Percentiles rank a stretch among this genome's conserved stretches.
These are phyloP conservation scores for Proteles cristata DNA, from an alignment of 2,113 vertebrate species.

Conservation along the genomic window DNA sequence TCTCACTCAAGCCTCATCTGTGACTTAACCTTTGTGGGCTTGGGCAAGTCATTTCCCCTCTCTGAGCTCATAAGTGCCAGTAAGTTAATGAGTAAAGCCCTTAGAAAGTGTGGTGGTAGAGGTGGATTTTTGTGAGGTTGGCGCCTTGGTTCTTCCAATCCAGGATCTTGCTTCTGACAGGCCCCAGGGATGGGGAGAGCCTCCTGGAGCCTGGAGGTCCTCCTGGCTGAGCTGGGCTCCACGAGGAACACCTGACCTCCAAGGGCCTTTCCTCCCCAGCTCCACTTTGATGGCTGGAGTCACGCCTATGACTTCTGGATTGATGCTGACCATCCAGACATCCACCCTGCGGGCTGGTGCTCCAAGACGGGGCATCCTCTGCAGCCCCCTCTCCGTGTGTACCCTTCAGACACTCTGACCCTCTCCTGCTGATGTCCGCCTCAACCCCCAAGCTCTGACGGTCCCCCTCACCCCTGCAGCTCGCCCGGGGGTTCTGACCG, in stretches of 20 bases:
- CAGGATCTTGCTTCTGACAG: not conserved
- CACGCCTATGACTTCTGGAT: slow-evolving; percentile 98
- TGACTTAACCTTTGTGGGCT: not conserved
- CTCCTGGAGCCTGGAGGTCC: slow-evolving; percentile 28
- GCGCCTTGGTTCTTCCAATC: not conserved
- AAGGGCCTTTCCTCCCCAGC: slow-evolving; percentile 82
- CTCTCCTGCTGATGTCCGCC: not conserved
- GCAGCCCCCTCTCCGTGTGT: slow-evolving; percentile 92
- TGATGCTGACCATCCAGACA: slow-evolving; percentile 95
- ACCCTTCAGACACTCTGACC: not conserved
- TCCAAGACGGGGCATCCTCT: slow-evolving; percentile 94
- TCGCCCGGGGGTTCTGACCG: not conserved
- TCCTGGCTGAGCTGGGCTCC: slow-evolving; percentile 7
- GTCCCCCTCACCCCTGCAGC: not conserved
- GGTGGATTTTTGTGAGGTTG: not conserved
- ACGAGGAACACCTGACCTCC: not conserved
- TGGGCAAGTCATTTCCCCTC: not conserved
- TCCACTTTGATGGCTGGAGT: slow-evolving; percentile 98
- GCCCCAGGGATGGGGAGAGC: not conserved
- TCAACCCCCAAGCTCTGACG: not conserved
- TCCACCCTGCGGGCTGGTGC: slow-evolving; percentile 98
- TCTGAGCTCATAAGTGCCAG: not conserved
- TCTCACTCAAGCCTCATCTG: not conserved
- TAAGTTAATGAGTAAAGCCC: not conserved
- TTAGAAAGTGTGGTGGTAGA: not conserved